Evolutionary conservation across 1,140 invertebrate genomes (phyloP).

Genomic region (Cataglyphis hispanica): DNA sequence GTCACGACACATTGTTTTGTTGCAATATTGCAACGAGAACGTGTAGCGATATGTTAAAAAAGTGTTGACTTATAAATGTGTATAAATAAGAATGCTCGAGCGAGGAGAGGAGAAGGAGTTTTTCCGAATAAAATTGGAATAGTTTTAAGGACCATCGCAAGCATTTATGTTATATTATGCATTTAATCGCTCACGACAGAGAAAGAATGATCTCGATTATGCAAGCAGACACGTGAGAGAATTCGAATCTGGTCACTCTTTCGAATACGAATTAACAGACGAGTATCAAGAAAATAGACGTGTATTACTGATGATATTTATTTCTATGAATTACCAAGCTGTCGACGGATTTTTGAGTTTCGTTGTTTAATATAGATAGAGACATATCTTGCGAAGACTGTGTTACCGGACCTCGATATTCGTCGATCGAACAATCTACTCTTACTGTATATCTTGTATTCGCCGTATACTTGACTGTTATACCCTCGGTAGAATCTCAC

Average conservation of each 20-base stretch:
- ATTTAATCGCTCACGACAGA: background rate
- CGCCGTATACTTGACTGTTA: constrained; percentile 24
- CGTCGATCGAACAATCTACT: constrained; percentile 11
- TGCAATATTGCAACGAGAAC: constrained; percentile 9
- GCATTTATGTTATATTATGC: background rate
- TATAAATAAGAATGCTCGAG: constrained; percentile 17
- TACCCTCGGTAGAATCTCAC: constrained; percentile 12
- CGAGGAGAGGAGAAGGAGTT: background rate
- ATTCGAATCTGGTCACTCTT: background rate
- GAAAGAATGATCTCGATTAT: background rate
- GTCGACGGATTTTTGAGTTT: constrained; percentile 17
- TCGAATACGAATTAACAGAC: background rate
- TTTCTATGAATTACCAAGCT: constrained; percentile 17
- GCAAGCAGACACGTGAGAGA: background rate
- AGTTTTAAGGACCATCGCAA: constrained; percentile 27
- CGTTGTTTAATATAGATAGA: constrained; percentile 25
- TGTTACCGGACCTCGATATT: constrained; percentile 25
- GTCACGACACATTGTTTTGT: background rate
- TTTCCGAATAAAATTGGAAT: constrained; percentile 23
- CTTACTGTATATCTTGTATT: constrained; percentile 27
- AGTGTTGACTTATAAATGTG: constrained; percentile 31
- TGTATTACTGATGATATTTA: background rate
- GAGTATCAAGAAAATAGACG: background rate
- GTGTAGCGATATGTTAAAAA: background rate
- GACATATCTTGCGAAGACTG: constrained; percentile 30